Evolutionary conservation across 1,140 invertebrate species (phyloP).

Genomic region (Potamilus streckersoni): DNA sequence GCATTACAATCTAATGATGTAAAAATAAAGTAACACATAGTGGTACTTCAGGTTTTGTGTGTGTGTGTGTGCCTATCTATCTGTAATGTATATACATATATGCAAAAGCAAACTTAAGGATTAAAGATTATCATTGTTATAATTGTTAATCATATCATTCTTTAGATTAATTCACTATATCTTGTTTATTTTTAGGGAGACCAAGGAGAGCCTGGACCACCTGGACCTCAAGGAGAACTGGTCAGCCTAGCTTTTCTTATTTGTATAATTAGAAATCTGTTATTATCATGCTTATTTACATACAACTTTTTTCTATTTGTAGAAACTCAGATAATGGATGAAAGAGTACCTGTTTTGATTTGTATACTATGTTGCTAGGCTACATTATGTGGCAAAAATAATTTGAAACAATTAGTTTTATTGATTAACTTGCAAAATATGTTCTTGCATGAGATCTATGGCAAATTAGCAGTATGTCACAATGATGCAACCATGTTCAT

Average conservation of each 20-base stretch:
- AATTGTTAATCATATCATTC: slow-evolving; percentile 2
- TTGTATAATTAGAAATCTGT: slow-evolving; percentile 1
- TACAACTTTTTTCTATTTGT: slow-evolving; percentile 9
- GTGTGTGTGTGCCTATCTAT: not conserved
- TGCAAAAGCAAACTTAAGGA: not conserved
- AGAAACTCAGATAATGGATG: not conserved
- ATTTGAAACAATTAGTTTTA: too few species aligned
- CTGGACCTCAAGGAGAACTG: slow-evolving; percentile 22
- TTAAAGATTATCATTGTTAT: not conserved
- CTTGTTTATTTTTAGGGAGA: slow-evolving; percentile 25
- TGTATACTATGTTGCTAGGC: too few species aligned
- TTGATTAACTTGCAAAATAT: too few species aligned
- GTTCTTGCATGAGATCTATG: too few species aligned
- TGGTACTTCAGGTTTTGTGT: slow-evolving; percentile 4
- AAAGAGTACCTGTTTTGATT: not conserved
- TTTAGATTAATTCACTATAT: slow-evolving; percentile 2
- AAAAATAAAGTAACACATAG: not conserved
- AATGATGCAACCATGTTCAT: too few species aligned
- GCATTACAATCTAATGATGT: not conserved
- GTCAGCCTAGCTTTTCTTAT: slow-evolving; percentile 8
- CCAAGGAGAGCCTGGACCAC: slow-evolving; percentile 7
- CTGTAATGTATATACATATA: not conserved
- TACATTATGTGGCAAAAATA: too few species aligned
- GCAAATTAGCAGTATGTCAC: too few species aligned
- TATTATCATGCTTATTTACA: slow-evolving; percentile 2